Evolutionary conservation across 2,888 invertebrate species (phyloP).

Genomic region (Xylocampa areola): DNA sequence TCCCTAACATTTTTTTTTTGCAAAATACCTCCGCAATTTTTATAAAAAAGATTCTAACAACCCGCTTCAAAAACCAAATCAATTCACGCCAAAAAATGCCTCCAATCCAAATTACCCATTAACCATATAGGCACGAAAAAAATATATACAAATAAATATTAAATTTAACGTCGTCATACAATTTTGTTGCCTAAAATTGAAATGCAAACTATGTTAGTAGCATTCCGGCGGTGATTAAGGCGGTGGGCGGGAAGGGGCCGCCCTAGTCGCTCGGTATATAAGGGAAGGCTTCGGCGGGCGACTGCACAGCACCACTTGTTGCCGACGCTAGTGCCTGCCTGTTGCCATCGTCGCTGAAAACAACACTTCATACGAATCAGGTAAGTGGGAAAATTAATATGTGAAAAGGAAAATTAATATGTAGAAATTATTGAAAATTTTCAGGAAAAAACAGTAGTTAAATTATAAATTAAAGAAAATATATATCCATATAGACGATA

Average conservation of each 20-base stretch:
- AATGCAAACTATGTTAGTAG: constrained; percentile 84
- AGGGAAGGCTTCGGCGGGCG: constrained; percentile 75
- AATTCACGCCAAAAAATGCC: not conserved
- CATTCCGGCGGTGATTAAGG: constrained; percentile 74
- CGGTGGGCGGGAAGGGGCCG: constrained; percentile 79
- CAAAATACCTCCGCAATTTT: too few species aligned
- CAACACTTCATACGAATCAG: constrained; percentile 72
- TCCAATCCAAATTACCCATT: constrained; percentile 12
- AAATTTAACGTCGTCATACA: constrained; percentile 57
- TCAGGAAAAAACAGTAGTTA: not conserved
- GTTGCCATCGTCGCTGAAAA: constrained; percentile 74
- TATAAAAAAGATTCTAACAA: too few species aligned
- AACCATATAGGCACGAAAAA: constrained; percentile 15
- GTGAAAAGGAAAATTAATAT: constrained; percentile 14
- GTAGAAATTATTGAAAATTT: not conserved
- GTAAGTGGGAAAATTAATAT: constrained; percentile 69
- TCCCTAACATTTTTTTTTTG: too few species aligned
- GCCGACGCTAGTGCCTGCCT: constrained; percentile 69
- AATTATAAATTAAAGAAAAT: not conserved
- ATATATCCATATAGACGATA: too few species aligned
- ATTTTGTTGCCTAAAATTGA: constrained; percentile 80
- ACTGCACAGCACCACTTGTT: constrained; percentile 88
- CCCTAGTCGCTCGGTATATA: constrained; percentile 76
- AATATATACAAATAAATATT: constrained; percentile 44
- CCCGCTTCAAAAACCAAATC: not conserved